These are phyloP conservation scores for Sturmia bella DNA, from an alignment of 2,888 invertebrate genomes.

Conservation along the genomic window DNA sequence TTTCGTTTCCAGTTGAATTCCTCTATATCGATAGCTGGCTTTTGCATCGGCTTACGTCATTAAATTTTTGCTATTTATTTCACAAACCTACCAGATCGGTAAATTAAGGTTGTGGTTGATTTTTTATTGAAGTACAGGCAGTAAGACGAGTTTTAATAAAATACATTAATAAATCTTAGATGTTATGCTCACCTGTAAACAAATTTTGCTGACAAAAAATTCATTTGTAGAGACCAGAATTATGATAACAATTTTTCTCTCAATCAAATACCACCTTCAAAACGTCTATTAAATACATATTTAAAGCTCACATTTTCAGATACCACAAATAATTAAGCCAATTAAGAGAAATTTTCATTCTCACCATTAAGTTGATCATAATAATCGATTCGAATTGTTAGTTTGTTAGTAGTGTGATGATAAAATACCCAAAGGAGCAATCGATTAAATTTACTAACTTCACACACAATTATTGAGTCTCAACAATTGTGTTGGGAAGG, in stretches of 20 bases:
- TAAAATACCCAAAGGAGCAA: slow-evolving; percentile 70
- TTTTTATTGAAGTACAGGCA: too few species aligned
- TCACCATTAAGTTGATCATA: slow-evolving; percentile 58
- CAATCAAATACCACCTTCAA: slow-evolving; percentile 51
- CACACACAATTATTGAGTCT: slow-evolving; percentile 69
- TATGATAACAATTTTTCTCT: not conserved
- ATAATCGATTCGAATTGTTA: slow-evolving; percentile 64
- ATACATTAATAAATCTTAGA: too few species aligned
- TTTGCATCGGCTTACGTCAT: too few species aligned
- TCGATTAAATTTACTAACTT: slow-evolving; percentile 71
- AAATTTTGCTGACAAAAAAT: too few species aligned
- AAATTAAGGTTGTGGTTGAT: too few species aligned
- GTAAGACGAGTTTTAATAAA: too few species aligned
- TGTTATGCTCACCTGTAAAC: too few species aligned
- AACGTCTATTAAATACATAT: slow-evolving; percentile 47
- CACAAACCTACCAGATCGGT: too few species aligned
- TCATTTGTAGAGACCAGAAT: too few species aligned
- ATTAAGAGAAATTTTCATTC: slow-evolving; percentile 69
- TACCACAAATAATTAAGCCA: slow-evolving; percentile 69
- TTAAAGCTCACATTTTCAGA: slow-evolving; percentile 54
- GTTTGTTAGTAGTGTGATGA: slow-evolving; percentile 49
- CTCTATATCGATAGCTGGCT: too few species aligned
- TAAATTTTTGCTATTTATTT: too few species aligned
- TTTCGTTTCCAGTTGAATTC: too few species aligned
- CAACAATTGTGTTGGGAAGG: slow-evolving; percentile 27